Percentiles rank a stretch among this genome's conserved stretches.
These are phyloP conservation scores for Lithodes maja DNA, from an alignment of 2,888 invertebrate species.

Conservation along the genomic window DNA sequence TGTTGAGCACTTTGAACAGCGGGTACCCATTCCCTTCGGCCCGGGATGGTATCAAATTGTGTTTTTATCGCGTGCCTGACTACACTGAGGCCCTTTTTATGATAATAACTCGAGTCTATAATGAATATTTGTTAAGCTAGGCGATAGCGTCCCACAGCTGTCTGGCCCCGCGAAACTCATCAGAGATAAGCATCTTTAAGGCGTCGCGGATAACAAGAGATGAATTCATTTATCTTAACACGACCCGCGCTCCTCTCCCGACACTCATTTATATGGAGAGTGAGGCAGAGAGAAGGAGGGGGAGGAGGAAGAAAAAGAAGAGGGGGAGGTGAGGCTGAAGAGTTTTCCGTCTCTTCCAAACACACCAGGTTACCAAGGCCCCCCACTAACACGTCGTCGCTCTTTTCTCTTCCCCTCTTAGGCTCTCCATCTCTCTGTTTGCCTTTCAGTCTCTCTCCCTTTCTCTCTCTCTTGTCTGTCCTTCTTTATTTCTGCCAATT, in stretches of 20 bases:
- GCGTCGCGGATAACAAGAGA: conserved; percentile 41
- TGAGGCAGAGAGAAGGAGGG: conserved; percentile 29
- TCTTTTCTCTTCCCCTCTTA: background rate
- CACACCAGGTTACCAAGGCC: background rate
- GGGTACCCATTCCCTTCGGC: background rate
- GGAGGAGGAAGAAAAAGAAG: conserved; percentile 26
- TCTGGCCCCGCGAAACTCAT: conserved; percentile 45
- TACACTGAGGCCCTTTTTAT: conserved; percentile 24
- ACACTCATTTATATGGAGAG: conserved; percentile 43
- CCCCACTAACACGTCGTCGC: background rate
- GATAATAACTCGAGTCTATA: conserved; percentile 35
- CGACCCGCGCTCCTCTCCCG: conserved; percentile 14
- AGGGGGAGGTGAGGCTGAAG: background rate
- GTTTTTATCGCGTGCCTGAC: conserved; percentile 34
- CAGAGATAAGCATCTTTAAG: conserved; percentile 52
- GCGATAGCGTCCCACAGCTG: conserved; percentile 25
- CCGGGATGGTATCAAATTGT: conserved; percentile 35
- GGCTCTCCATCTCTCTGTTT: background rate
- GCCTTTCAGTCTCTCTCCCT: conserved; percentile 6
- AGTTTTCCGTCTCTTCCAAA: background rate
- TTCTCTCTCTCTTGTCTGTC: background rate
- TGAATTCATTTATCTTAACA: conserved; percentile 49
- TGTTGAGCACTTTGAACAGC: background rate
- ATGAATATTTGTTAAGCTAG: conserved; percentile 44
- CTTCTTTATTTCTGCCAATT: background rate